These are phyloP conservation scores for Kryptopterus vitreolus DNA, from an alignment of 2,797 vertebrate genomes.

Conservation along the genomic window DNA sequence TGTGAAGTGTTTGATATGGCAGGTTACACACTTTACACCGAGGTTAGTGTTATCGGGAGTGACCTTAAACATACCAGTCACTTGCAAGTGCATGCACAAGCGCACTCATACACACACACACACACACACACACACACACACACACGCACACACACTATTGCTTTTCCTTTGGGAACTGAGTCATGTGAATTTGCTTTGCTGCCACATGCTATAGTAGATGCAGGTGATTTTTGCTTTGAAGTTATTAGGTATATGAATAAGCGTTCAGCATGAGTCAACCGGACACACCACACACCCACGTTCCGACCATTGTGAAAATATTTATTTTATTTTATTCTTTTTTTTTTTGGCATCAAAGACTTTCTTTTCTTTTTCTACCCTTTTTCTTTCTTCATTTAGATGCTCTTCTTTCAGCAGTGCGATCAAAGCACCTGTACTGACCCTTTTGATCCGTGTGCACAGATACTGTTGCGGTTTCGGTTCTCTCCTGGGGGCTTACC, in stretches of 20 bases:
- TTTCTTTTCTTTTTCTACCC: constrained; percentile 35
- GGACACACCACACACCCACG: constrained; percentile 32
- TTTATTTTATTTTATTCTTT: no score
- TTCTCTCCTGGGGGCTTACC: constrained; percentile 60
- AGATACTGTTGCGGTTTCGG: constrained; percentile 67
- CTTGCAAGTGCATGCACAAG: background rate
- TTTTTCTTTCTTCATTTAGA: constrained; percentile 40
- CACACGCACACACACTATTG: constrained; percentile 9
- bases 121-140: background rate
- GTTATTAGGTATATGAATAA: constrained; percentile 18
- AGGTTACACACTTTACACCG: constrained; percentile 36
- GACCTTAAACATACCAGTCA: constrained; percentile 39
- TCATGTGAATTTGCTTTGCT: constrained; percentile 54
- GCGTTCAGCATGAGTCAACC: constrained; percentile 17
- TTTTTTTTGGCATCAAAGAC: constrained; percentile 59
- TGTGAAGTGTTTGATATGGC: constrained; percentile 41
- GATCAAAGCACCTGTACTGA: constrained; percentile 69
- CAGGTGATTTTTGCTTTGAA: constrained; percentile 39
- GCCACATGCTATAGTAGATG: constrained; percentile 9
- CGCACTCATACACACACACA: constrained; percentile 13
- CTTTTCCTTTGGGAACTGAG: constrained; percentile 64
- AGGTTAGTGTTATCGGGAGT: constrained; percentile 31
- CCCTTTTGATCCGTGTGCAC: constrained; percentile 70
- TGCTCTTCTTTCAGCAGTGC: constrained; percentile 55
- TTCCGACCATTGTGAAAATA: constrained; percentile 45